Conservation (phyloP, 2,113 vertebrate species). For the Camelus dromedarius region DNA sequence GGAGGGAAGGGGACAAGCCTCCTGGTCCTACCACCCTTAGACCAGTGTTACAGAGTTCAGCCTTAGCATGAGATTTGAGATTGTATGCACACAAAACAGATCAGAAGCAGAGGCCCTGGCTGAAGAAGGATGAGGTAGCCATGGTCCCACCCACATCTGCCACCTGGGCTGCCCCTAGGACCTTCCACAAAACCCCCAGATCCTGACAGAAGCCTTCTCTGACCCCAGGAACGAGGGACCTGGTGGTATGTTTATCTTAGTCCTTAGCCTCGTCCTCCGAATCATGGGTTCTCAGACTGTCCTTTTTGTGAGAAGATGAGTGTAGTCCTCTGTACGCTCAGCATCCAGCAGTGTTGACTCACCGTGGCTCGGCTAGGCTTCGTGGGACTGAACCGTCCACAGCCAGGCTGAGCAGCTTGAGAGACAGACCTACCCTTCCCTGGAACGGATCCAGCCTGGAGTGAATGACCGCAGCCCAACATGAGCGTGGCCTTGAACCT, state of each 20-base stretch:
- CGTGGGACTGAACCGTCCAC: background rate
- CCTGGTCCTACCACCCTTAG: background rate
- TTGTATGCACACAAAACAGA: background rate
- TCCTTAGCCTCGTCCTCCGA: background rate
- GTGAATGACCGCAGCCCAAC: background rate
- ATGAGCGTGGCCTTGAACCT: fast-evolving
- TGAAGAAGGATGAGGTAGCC: background rate
- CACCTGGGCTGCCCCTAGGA: background rate
- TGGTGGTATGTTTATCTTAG: fast-evolving
- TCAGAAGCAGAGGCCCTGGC: background rate
- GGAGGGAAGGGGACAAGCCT: background rate
- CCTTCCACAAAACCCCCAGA: background rate
- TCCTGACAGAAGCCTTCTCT: background rate
- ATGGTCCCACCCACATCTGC: too few relatives aligned
- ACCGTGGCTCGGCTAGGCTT: fast-evolving
- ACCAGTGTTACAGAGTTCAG: background rate
- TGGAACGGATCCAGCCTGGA: fast-evolving
- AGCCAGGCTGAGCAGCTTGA: background rate
- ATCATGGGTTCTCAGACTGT: fast-evolving
- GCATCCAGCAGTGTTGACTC: background rate
- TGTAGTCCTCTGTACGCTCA: background rate
- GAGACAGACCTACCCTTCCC: background rate
- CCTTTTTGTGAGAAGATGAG: background rate
- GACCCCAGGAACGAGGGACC: background rate
- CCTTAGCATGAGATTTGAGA: background rate